Evolutionary conservation across 1,140 invertebrate species (phyloP).

Genomic region (Drosophila ficusphila): DNA sequence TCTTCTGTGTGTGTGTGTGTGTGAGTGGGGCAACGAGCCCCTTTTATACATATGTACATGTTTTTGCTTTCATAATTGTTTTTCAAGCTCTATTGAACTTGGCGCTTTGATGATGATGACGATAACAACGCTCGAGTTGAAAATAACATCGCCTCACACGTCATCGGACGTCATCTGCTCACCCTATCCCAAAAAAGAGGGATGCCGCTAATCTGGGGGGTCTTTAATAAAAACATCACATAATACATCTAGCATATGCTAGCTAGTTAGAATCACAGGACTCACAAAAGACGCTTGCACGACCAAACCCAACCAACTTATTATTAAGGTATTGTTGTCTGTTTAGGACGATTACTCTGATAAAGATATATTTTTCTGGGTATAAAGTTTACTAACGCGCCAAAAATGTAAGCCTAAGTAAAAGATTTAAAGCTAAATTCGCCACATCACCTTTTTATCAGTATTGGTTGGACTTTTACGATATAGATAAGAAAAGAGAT

Average conservation of each 20-base stretch:
- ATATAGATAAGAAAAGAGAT: not conserved
- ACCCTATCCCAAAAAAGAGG: not conserved
- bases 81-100: conserved; percentile 73
- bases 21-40: conserved; percentile 61
- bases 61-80: conserved; percentile 64
- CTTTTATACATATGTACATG: conserved; percentile 40
- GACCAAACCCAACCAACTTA: no score
- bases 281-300: no score
- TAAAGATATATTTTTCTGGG: no score
- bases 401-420: not conserved
- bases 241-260: no score
- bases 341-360: no score
- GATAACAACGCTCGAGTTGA: conserved; percentile 51
- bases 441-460: not conserved
- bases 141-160: conserved; percentile 62
- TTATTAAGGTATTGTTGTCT: no score
- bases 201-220: not conserved
- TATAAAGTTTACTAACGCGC: not conserved
- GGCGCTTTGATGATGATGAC: conserved; percentile 36
- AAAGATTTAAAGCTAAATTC: not conserved
- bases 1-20: not conserved
- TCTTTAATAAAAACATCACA: not conserved
- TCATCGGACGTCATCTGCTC: conserved; percentile 46
- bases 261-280: no score
- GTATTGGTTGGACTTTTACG: not conserved